Conservation (phyloP, 1,140 invertebrate species). For the Lepidotrigona ventralis region DNA sequence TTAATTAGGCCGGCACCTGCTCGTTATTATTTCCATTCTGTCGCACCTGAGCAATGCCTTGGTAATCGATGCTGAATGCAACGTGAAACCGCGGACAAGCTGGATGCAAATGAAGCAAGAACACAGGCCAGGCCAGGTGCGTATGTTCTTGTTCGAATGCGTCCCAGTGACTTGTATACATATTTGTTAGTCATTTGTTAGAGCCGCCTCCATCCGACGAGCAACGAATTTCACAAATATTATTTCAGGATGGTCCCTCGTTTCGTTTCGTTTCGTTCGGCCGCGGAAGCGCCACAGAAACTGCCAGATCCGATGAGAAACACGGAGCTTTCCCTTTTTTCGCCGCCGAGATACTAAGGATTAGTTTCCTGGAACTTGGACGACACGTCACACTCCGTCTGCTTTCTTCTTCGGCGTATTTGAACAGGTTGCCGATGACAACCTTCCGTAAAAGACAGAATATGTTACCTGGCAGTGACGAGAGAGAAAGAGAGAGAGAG, state of each 20-base stretch:
- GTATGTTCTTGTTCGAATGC: slow-evolving; percentile 17
- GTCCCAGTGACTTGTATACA: slow-evolving; percentile 52
- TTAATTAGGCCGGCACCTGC: slow-evolving; percentile 47
- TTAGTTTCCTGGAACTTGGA: slow-evolving; percentile 41
- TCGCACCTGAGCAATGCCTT: slow-evolving; percentile 54
- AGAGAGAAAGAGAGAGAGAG: too few species aligned
- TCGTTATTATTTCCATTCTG: slow-evolving; percentile 49
- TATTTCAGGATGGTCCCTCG: slow-evolving; percentile 58
- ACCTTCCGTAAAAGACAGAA: neutral
- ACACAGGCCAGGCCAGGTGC: slow-evolving; percentile 40
- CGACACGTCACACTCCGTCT: slow-evolving; percentile 28
- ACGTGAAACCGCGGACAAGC: slow-evolving; percentile 35
- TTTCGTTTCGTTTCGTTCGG: neutral
- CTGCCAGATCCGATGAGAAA: slow-evolving; percentile 19
- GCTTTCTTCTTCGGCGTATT: slow-evolving; percentile 34
- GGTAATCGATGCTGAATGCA: slow-evolving; percentile 52
- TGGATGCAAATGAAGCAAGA: slow-evolving; percentile 47
- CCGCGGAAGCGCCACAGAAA: neutral
- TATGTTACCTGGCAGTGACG: neutral
- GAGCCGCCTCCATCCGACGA: slow-evolving; percentile 2
- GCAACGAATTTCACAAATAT: slow-evolving; percentile 61
- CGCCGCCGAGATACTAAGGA: slow-evolving; percentile 28
- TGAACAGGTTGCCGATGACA: slow-evolving; percentile 57
- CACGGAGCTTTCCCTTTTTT: neutral
- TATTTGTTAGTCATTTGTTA: slow-evolving; percentile 68